Evolutionary conservation across 1,140 invertebrate genomes (phyloP).

Genomic region (Drosophila seguyi): DNA sequence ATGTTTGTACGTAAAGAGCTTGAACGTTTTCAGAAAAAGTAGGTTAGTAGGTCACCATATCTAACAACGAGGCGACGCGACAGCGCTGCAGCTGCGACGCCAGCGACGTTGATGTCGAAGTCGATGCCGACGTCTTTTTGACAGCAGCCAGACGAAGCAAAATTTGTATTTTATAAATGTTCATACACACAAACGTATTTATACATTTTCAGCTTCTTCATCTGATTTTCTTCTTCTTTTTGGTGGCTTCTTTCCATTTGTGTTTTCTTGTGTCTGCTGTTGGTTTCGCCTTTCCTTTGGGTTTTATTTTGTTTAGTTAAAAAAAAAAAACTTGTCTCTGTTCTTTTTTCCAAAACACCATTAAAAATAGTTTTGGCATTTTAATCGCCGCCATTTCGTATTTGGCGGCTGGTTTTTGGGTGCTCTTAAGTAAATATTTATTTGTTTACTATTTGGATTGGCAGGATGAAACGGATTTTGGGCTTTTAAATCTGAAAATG

Average conservation of each 20-base stretch:
- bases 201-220: constrained; percentile 27
- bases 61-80: constrained; percentile 72
- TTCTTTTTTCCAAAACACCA: constrained; percentile 39
- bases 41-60: constrained; percentile 85
- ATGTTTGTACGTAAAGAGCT: constrained; percentile 67
- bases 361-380: constrained; percentile 62
- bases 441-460: constrained; percentile 27
- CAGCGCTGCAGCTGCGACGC: constrained; percentile 24
- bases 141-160: constrained; percentile 66
- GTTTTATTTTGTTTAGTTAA: constrained; percentile 33
- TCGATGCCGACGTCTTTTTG: constrained; percentile 31
- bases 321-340: constrained; percentile 30
- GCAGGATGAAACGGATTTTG: constrained; percentile 32
- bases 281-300: constrained; percentile 6
- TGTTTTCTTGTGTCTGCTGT: constrained; percentile 22
- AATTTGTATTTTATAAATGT: constrained; percentile 27
- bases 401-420: constrained; percentile 18
- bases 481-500: not conserved
- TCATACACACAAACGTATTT: not conserved
- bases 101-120: constrained; percentile 36
- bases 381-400: constrained; percentile 30
- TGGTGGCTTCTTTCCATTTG: constrained; percentile 6
- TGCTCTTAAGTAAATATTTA: constrained; percentile 42
- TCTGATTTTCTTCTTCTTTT: constrained; percentile 29
- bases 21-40: constrained; percentile 79